Evolutionary conservation across 53 echinoderm and acorn worm species (phyloP), one percentile per base, ranked within the genome.

Genomic region (Paelopatides confundens): DNA sequence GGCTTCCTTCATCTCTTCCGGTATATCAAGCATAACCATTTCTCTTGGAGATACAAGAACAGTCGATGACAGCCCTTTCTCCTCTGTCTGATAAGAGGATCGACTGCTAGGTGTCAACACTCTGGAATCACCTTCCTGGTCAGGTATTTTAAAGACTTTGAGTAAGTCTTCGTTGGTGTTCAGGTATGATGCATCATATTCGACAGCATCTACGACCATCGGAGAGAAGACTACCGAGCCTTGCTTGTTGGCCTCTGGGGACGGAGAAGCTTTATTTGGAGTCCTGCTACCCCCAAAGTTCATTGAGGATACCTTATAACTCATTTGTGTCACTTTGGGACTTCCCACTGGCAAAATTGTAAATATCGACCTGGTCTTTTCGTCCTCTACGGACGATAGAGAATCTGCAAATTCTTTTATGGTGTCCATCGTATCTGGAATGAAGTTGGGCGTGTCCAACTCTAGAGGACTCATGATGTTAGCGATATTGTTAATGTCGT

Each of bases 371-470:
- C 43, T 64, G 0, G 21, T 7, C 30, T 46, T 83, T 65, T 40
- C 87, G 48, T 87, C 77, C 31, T 92, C 92, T 1, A 86, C 86
- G 3, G 90, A 90, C 13, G 87, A 95, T 5, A 95, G 63, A 2
- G 94, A 92, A 34, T 94, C 95, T 0, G 90, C 94, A 89, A 98
- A 98, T 63, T 98, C 92, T 46, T 94, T 99, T 86, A 99, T 99
- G 4, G 95, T 89, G 17, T 87, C 94, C 95, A 99, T 99, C 3
- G 99, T 99, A 82, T 99, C 94, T 30, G 99, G 99, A 34, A 96
- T 90, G 64, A 89, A 98, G 54, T 76, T 87, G 36, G 95, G 99
- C 8, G 99, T 77, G 49, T 95, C 88, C 58, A 64, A 79, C 50
- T 95, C 95, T 12, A 96, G 86, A 1, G 96, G 94, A 69, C 94